Base-by-base conservation (phyloP, 2,888 invertebrate genomes). In the Cryptocephalus moraei region DNA sequence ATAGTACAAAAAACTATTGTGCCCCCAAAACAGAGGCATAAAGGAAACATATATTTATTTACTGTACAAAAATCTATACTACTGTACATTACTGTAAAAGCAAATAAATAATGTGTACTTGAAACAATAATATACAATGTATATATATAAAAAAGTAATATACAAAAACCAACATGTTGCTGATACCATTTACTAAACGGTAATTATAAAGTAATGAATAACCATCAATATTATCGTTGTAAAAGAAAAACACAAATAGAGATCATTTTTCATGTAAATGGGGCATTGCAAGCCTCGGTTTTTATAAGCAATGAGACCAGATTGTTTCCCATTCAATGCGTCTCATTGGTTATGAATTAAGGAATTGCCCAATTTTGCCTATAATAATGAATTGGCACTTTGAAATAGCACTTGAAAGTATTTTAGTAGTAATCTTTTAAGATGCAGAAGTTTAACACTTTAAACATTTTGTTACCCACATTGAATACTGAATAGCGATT, bases 1-100 rank as follows among this genome's bases (percentile, higher is more conserved):
- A 84, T 83, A 83, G 83, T 84, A 84, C 83, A 84, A 84, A 84
- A 81, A 82, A 81, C 59, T 80, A 65, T 65, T 63, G 62, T 60
- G 61, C 63, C 69, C 63, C 64, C 55, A 48, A 13, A 52, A 56
- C 46, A 53, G 52, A 50, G 55, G 56, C 50, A 52, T 51, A 58
- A 67, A 66, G 65, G 61, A 62, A 66, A 66, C 62, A 61, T 57
- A 61, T 56, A 59, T 60, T 62, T 56, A 36, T 36, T 36, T 63
- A 65, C 67, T 72, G 71, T 72, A 72, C 71, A 72, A 71, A 70
- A 69, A 65, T 62, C 64, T 67, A 63, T 64, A 55, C 66, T 68
- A 69, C 70, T 71, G 70, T 71, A 70, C 71, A 71, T 66, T 69
- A 66, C 66, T 66, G 63, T 65, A 56, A 65, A 68, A 69, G 66